Conservation (phyloP, 2,888 invertebrate species). For the Zelleria hepariella region DNA sequence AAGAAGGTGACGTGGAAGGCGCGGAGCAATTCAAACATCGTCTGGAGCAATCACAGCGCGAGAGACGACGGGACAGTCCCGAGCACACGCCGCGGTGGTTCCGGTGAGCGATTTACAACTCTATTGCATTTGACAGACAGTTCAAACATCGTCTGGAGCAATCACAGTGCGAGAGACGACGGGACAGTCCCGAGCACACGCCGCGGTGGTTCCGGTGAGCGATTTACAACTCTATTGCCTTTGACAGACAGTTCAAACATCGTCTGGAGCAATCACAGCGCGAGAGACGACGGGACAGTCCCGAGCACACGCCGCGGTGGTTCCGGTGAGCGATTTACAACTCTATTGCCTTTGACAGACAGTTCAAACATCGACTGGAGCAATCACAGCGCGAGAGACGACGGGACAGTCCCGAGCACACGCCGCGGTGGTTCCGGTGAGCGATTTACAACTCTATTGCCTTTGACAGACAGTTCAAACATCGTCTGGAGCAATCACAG, state of each 20-base stretch:
- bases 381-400: slow-evolving; percentile 81
- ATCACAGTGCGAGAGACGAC: slow-evolving; percentile 79
- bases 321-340: slow-evolving; percentile 78
- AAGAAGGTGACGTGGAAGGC: slow-evolving; percentile 79
- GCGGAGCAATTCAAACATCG: slow-evolving; percentile 81
- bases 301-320: slow-evolving; percentile 67
- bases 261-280: slow-evolving; percentile 82
- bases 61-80: slow-evolving; percentile 72
- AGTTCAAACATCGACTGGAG: slow-evolving; percentile 79
- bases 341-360: no score
- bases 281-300: slow-evolving; percentile 74
- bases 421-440: slow-evolving; percentile 77
- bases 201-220: slow-evolving; percentile 77
- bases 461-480: no score
- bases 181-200: slow-evolving; percentile 58
- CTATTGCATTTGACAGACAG: no score
- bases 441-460: no score
- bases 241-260: slow-evolving; percentile 76
- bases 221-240: no score
- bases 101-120: slow-evolving; percentile 73
- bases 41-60: slow-evolving; percentile 82
- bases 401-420: slow-evolving; percentile 60
- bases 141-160: slow-evolving; percentile 81
- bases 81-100: slow-evolving; percentile 74
- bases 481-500: slow-evolving; percentile 80